Conservation (phyloP, 2,113 vertebrate species). For the Coptodon bakossiorum region DNA sequence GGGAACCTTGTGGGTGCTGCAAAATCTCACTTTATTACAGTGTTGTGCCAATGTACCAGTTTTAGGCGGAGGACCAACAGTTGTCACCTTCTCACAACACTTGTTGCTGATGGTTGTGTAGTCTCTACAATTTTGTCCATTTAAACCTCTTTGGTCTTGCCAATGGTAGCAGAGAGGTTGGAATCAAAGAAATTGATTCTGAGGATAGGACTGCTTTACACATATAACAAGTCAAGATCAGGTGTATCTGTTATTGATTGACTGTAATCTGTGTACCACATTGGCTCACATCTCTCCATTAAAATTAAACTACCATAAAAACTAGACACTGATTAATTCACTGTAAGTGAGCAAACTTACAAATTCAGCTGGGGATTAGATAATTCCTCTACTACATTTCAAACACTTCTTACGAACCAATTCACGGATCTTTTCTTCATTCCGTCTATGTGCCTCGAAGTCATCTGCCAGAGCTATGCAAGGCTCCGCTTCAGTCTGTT, state of each 20-base stretch:
- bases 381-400: background rate
- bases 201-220: background rate
- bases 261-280: background rate
- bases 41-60: no score
- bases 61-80: no score
- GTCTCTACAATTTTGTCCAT: no score
- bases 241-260: background rate
- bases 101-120: no score
- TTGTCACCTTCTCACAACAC: no score
- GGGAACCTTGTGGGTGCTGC: background rate
- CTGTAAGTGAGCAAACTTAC: background rate
- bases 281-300: background rate
- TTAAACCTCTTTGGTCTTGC: no score
- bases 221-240: background rate
- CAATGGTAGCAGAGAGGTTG: accelerated
- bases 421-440: background rate
- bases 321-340: background rate
- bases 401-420: conserved; percentile 4
- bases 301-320: background rate
- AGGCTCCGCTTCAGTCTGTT: conserved; percentile 19
- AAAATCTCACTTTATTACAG: no score
- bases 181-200: background rate
- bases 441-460: background rate
- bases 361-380: background rate
- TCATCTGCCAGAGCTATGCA: background rate